phyloP scores from a whole-genome alignment of 2,888 invertebrate genomes.

The Patella depressa region DNA sequence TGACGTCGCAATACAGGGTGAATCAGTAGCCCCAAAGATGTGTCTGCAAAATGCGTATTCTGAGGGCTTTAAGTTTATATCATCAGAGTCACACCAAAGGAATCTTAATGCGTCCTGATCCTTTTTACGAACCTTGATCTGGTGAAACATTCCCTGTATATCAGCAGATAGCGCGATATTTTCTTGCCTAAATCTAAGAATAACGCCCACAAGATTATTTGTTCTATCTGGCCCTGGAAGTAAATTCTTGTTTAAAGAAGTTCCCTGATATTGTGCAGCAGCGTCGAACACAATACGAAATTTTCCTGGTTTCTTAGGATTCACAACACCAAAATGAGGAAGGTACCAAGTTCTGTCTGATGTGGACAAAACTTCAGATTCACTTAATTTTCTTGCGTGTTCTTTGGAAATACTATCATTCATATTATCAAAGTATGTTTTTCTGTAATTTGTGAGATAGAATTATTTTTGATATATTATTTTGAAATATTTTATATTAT shows the following conservation, averaged over 20 bases:
- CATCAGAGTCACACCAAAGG: conserved; percentile 33
- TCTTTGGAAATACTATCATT: too few relatives aligned
- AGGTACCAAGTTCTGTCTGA: conserved; percentile 30
- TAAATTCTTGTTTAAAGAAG: conserved; percentile 37
- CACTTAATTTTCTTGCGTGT: too few relatives aligned
- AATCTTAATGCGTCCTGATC: conserved; percentile 33
- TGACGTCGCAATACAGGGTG: too few relatives aligned
- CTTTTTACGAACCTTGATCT: conserved; percentile 27
- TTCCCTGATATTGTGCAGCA: conserved; percentile 32
- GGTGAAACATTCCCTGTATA: conserved; percentile 37
- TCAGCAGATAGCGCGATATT: conserved; percentile 37
- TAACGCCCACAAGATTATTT: conserved; percentile 40
- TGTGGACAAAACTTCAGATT: too few relatives aligned
- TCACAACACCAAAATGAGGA: conserved; percentile 32
- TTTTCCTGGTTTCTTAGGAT: conserved; percentile 28
- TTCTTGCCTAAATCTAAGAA: conserved; percentile 39
- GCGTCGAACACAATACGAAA: conserved; percentile 37
- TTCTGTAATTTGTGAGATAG: too few relatives aligned
- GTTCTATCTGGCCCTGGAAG: conserved; percentile 42
- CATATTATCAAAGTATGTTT: too few relatives aligned
- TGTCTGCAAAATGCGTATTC: too few relatives aligned
- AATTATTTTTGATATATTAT: too few relatives aligned
- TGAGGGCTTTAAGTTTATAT: neutral
- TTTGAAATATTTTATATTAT: too few relatives aligned
- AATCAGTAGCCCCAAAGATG: too few relatives aligned